Base-by-base conservation (phyloP, 2,797 vertebrate species). In the Phalanger gymnotis region DNA sequence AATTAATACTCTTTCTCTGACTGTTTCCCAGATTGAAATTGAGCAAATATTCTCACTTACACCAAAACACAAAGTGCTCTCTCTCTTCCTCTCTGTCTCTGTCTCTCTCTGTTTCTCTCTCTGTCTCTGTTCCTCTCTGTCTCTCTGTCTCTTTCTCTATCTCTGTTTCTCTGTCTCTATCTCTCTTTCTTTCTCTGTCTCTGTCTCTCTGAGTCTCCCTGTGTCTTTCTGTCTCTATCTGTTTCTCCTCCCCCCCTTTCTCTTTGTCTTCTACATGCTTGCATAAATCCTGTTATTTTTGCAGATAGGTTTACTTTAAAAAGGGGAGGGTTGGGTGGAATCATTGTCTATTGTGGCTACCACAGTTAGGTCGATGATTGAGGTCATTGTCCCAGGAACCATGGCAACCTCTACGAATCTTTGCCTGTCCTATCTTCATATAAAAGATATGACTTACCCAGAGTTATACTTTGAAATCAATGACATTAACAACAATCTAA, bases 101-200 rank as follows among this genome's bases (percentile, higher is more conserved):
- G 1, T 4, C 12, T 61, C 4, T n/a, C 4, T 16, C 34, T 66
- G 0, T 14, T 14, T 66, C 4, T 34, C 5, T 66, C 31, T 2
- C 10, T 34, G 0, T 14, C 4, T 34, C 5, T 66, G 1, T 4
- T 3, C 34, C 5, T 66, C 31, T 2, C 10, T 34, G 0, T 14
- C 4, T 34, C 5, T 66, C 31, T 2, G 2, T 34, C n/a, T n/a
- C 61, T 66, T 0, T n/a, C 31, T 14, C 34, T 14, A 1, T 13
- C 4, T 66, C 13, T 34, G 5, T 61, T 10, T 28, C 58, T 66
- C 12, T n/a, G 7, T 30, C 57, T 58, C 9, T 10, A 10, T 58
- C 10, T 30, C 11, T 58, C 9, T 27, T 4, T 30, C 30, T 30
- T 28, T 7, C 52, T 4, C 52, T 53, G 4, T 53, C 4, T 53